Conservation (phyloP, 1,140 invertebrate genomes). For the Drosophila miranda region DNA sequence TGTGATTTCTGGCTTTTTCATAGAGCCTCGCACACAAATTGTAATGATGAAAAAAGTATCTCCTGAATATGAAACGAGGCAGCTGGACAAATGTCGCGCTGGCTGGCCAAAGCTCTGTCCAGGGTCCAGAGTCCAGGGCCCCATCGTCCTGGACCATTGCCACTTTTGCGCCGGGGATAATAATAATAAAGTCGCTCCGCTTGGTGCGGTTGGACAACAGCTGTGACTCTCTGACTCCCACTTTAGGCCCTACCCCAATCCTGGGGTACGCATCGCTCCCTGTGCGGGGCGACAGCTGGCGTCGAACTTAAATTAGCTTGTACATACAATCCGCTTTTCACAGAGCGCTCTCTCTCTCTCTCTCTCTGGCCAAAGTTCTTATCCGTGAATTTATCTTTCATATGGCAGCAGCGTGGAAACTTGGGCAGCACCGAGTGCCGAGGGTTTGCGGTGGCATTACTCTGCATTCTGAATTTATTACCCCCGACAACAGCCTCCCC, state of each 20-base stretch:
- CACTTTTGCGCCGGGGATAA: conserved; percentile 66
- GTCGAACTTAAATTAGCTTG: conserved; percentile 81
- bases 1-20: conserved; percentile 59
- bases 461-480: conserved; percentile 70
- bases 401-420: conserved; percentile 66
- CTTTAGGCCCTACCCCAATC: conserved; percentile 18
- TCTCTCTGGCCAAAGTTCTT: conserved; percentile 60
- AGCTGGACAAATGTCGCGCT: conserved; percentile 69
- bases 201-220: conserved; percentile 48
- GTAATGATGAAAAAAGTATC: conserved; percentile 69
- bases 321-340: conserved; percentile 76
- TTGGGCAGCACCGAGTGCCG: conserved; percentile 28
- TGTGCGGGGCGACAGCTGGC: conserved; percentile 58
- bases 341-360: conserved; percentile 10
- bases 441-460: conserved; percentile 50
- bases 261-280: conserved; percentile 35
- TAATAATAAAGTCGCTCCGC: conserved; percentile 77
- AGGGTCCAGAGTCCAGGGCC: not conserved
- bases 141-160: conserved; percentile 49
- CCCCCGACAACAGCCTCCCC: conserved; percentile 43
- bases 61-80: conserved; percentile 79
- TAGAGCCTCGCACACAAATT: conserved; percentile 36
- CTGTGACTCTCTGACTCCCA: conserved; percentile 34
- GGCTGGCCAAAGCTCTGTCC: conserved; percentile 17
- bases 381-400: conserved; percentile 80